phyloP scores from a whole-genome alignment of 2,888 invertebrate genomes.

The Lasioglossum oenotherae region DNA sequence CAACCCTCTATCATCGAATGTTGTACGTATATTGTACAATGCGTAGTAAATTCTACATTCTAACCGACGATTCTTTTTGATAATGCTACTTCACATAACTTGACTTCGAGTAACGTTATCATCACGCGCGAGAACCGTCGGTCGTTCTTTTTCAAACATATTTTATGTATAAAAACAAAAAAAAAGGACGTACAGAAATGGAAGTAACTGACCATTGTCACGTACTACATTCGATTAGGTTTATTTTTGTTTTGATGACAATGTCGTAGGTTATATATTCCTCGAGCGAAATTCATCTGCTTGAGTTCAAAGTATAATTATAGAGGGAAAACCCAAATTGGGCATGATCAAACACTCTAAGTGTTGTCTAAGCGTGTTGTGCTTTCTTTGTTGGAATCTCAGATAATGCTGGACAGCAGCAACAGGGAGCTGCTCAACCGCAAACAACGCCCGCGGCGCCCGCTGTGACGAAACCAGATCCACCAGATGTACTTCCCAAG shows the following conservation, averaged over 20 bases:
- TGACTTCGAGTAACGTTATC: constrained; percentile 61
- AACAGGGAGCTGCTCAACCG: constrained; percentile 84
- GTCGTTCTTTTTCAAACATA: constrained; percentile 64
- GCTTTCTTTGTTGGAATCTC: constrained; percentile 85
- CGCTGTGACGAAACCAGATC: constrained; percentile 90
- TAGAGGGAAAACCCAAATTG: constrained; percentile 77
- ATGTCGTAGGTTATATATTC: constrained; percentile 58
- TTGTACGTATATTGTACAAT: constrained; percentile 61
- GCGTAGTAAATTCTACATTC: constrained; percentile 56
- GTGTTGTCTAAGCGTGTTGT: constrained; percentile 85
- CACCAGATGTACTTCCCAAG: constrained; percentile 98
- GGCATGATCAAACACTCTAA: constrained; percentile 85
- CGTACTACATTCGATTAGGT: constrained; percentile 76
- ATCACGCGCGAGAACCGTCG: constrained; percentile 64
- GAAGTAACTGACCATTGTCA: constrained; percentile 63
- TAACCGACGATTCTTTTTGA: constrained; percentile 68
- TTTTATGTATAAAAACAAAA: background rate
- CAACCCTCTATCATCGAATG: constrained; percentile 76
- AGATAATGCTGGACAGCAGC: constrained; percentile 85
- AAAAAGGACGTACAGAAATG: constrained; percentile 63
- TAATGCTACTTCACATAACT: constrained; percentile 56
- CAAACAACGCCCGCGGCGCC: constrained; percentile 89
- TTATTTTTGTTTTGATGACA: constrained; percentile 73
- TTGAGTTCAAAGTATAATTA: constrained; percentile 66
- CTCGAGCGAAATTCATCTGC: constrained; percentile 59